phyloP scores from a whole-genome alignment of 1,140 invertebrate genomes.

The Anthonomus grandis region DNA sequence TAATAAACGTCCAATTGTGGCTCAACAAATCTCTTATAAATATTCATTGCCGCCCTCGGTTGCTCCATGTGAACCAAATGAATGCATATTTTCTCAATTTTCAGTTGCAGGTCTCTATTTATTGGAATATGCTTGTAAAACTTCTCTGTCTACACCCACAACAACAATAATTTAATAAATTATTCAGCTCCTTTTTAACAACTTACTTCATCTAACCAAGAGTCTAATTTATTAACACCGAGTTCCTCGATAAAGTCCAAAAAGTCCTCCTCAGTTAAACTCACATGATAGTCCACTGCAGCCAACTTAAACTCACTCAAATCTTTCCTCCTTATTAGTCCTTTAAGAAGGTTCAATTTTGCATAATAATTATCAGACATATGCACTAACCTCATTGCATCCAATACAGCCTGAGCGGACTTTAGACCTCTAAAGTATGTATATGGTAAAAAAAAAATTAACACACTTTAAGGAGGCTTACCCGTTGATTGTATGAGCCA shows the following conservation, averaged over 20 bases:
- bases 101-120: constrained; percentile 17
- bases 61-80: constrained; percentile 35
- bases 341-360: constrained; percentile 32
- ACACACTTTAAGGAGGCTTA: too few relatives aligned
- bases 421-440: constrained; percentile 40
- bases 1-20: constrained; percentile 19
- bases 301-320: constrained; percentile 28
- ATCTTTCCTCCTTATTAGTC: constrained; percentile 28
- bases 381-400: constrained; percentile 48
- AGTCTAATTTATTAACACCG: constrained; percentile 28
- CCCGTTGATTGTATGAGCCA: constrained; percentile 56
- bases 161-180: too few relatives aligned
- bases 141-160: constrained; percentile 18
- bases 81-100: constrained; percentile 35
- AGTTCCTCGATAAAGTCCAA: constrained; percentile 28
- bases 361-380: constrained; percentile 34
- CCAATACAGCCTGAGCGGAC: constrained; percentile 41
- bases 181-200: too few relatives aligned
- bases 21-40: constrained; percentile 31
- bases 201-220: constrained; percentile 24
- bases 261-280: constrained; percentile 26
- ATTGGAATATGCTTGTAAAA: constrained; percentile 21
- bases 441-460: not conserved
- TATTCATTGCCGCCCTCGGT: constrained; percentile 30
- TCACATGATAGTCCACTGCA: constrained; percentile 13